Base-by-base conservation (phyloP, 2,113 vertebrate species). In the Phaethornis superciliosus region DNA sequence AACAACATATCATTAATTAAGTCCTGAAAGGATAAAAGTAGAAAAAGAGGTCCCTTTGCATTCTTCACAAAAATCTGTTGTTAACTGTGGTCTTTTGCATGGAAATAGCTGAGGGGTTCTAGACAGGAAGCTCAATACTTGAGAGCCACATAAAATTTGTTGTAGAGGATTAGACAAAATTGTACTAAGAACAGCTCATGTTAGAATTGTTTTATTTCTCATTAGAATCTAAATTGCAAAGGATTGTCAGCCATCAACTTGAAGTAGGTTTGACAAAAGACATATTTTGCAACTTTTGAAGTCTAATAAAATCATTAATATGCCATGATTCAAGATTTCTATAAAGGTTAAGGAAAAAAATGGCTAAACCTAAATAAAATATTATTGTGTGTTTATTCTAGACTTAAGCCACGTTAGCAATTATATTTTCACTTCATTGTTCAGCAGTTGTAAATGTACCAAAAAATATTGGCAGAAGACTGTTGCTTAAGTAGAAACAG, bases 401-500 rank as follows among this genome's bases (percentile, higher is more conserved):
- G 81, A 64, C 75, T 68, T 95, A 94, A 95, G 89, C 79, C 67
- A 82, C 0, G 0, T 87, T 93, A 90, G 71, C 94, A 94, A 79
- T 95, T 94, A 77, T 46, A 80, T 94, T 97, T 97, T 97, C 76
- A 91, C 92, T 95, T 95, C 89, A 70, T 97, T 97, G 92, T 96
- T 97, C 86, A 95, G 72, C 92, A 95, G 86, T 95, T 97, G 89
- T 89, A 96, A 97, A 96, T 88, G 85, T 96, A 96, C 94, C 88
- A 96, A 95, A 96, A 97, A 96, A 93, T 95, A 74, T 19, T 95
- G 89, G 95, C 96, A 76, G 68, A 90, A 95, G 74, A 89, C 54
- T 80, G 21, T 90, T 95, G 76, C 67, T 76, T 97, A 97, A 96
- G 93, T 97, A 91, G 96, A 98, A 98, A 96, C 96, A 97, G 95